These are phyloP conservation scores for Halcyon chelicuti DNA, from an alignment of 2,797 vertebrate species.

Conservation along the genomic window DNA sequence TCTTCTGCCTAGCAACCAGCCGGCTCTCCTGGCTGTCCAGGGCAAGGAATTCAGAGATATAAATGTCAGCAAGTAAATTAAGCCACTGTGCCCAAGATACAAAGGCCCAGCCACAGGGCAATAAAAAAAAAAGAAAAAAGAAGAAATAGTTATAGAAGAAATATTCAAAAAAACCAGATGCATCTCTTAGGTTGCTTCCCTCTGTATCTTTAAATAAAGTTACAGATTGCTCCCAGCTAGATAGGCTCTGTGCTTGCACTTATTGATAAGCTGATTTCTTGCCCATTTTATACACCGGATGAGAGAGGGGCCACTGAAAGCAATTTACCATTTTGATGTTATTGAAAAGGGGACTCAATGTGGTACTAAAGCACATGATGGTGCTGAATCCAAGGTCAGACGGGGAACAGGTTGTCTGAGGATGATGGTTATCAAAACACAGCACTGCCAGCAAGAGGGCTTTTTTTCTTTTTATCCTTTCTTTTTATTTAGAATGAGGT, in stretches of 20 bases:
- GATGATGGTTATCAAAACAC: slow-evolving; percentile 18
- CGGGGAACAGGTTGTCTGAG: not conserved
- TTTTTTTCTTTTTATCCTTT: not conserved
- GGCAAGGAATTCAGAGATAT: slow-evolving; percentile 22
- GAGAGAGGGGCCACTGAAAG: slow-evolving; percentile 16
- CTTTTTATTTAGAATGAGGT: slow-evolving; percentile 8
- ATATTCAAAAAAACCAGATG: not conserved
- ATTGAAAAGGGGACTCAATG: not conserved
- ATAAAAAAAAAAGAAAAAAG: slow-evolving; percentile 6
- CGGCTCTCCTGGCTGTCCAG: not conserved
- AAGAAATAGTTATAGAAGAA: not conserved
- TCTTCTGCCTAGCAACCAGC: slow-evolving; percentile 58
- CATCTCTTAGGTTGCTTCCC: not conserved
- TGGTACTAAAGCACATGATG: not conserved
- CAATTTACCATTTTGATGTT: slow-evolving; percentile 25
- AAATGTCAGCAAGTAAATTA: slow-evolving; percentile 60
- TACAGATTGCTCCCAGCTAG: not conserved
- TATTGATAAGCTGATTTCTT: slow-evolving; percentile 8
- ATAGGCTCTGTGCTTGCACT: not conserved
- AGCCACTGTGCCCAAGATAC: not conserved
- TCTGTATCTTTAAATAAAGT: not conserved
- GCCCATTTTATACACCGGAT: not conserved
- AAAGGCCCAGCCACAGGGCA: slow-evolving; percentile 12
- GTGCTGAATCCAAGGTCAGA: slow-evolving; percentile 41
- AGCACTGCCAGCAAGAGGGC: not conserved